A percentile compares a stretch with the other conserved stretches of the same genome.
Evolutionary conservation across 1,140 invertebrate genomes (phyloP).

Genomic region (Lepidurus couesii): DNA sequence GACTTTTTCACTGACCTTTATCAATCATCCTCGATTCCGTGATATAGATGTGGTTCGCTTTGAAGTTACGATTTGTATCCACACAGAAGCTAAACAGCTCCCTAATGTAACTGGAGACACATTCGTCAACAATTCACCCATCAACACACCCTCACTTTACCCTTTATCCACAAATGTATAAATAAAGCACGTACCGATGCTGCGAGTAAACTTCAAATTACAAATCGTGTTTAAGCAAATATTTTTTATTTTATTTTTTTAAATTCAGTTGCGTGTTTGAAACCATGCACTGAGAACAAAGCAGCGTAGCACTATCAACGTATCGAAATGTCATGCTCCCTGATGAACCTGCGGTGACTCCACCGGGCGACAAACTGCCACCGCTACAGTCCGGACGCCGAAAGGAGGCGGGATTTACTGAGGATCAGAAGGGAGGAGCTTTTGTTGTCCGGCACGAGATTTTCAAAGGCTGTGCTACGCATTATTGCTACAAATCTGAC

Average conservation of each 20-base stretch:
- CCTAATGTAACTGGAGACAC: neutral
- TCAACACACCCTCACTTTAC: neutral
- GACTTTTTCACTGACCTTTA: conserved; percentile 3
- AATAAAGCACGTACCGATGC: neutral
- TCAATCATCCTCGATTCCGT: neutral
- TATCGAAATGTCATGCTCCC: neutral
- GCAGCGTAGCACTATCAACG: too few relatives aligned
- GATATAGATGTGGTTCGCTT: neutral
- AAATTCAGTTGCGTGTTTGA: neutral
- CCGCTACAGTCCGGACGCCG: neutral
- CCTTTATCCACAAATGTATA: neutral
- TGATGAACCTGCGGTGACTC: neutral
- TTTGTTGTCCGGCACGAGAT: conserved; percentile 5
- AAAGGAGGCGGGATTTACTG: conserved; percentile 2
- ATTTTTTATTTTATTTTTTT: neutral
- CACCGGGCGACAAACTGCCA: conserved; percentile 2
- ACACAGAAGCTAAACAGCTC: neutral
- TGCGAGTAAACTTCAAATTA: too few relatives aligned
- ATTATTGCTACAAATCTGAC: neutral
- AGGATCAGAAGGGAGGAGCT: conserved; percentile 1
- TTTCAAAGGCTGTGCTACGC: conserved; percentile 1
- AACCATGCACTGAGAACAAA: too few relatives aligned
- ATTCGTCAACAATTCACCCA: neutral
- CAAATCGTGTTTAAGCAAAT: neutral
- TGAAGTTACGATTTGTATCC: neutral